Evolutionary conservation across 2,113 vertebrate species (phyloP).

Genomic region (Gobio gobio): DNA sequence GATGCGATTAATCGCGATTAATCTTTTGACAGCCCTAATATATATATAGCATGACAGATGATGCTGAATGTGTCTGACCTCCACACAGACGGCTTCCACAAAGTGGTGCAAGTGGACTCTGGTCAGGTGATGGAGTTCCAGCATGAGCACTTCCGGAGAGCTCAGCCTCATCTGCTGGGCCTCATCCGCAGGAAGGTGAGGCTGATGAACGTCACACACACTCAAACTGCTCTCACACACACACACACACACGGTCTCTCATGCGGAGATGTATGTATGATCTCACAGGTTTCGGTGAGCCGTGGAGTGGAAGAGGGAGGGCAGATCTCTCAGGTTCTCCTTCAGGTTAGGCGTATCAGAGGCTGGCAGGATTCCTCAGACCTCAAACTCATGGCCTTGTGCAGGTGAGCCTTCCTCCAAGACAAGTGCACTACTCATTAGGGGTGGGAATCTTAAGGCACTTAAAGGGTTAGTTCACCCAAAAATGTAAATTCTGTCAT

Average conservation of each 20-base stretch:
- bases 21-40: too few species aligned
- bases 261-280: not conserved
- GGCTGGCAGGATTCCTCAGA: slow-evolving; percentile 50
- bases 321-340: slow-evolving; percentile 52
- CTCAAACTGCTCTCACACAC: not conserved
- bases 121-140: slow-evolving; percentile 52
- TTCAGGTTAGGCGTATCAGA: slow-evolving; percentile 53
- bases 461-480: too few species aligned
- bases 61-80: not conserved
- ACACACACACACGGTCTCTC: not conserved
- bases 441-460: too few species aligned
- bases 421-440: not conserved
- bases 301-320: slow-evolving; percentile 42
- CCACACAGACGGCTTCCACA: slow-evolving; percentile 59
- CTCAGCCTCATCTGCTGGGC: slow-evolving; percentile 52
- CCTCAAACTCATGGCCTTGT: slow-evolving; percentile 53
- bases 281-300: slow-evolving; percentile 55
- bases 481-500: too few species aligned
- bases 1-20: too few species aligned
- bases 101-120: slow-evolving; percentile 49
- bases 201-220: not conserved
- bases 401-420: slow-evolving; percentile 45
- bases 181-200: slow-evolving; percentile 60
- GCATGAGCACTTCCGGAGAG: slow-evolving; percentile 49
- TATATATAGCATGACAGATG: too few species aligned